A percentile compares a stretch with the other conserved stretches of the same genome.
These are phyloP conservation scores for Oncorhynchus keta DNA, from an alignment of 2,113 vertebrate genomes.

Conservation along the genomic window DNA sequence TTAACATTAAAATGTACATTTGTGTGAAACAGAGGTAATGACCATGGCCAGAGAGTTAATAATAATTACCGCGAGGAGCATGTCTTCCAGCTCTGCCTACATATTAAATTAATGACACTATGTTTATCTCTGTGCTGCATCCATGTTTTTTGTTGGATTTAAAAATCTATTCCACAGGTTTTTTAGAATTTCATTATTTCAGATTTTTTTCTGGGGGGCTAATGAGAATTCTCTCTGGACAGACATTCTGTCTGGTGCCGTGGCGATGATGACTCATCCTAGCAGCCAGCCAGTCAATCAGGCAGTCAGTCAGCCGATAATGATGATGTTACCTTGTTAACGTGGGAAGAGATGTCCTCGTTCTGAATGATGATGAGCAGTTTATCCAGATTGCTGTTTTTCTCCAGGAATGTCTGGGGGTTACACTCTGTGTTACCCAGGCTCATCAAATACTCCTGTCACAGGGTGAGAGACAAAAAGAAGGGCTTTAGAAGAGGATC, in stretches of 20 bases:
- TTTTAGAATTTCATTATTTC: not conserved
- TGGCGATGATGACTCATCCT: not conserved
- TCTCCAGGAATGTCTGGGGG: constrained; percentile 87
- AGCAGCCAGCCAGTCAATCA: no score
- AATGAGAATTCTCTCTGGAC: no score
- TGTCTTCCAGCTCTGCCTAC: no score
- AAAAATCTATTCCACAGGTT: not conserved
- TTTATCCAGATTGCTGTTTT: constrained; percentile 82
- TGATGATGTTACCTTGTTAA: constrained; percentile 84
- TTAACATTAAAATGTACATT: no score
- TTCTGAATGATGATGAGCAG: constrained; percentile 94
- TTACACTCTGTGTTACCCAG: constrained; percentile 91
- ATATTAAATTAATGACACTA: no score
- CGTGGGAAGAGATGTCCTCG: constrained; percentile 89
- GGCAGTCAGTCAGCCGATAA: not conserved
- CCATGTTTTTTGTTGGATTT: no score
- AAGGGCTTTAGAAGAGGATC: constrained; percentile 1
- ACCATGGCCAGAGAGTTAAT: no score
- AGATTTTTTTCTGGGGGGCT: not conserved
- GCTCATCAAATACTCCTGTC: constrained; percentile 87
- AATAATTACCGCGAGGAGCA: no score
- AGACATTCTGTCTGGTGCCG: not conserved
- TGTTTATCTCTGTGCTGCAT: no score
- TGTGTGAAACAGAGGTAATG: no score
- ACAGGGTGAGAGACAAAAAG: constrained; percentile 32